Conservation (phyloP, 2,797 vertebrate genomes). For the Sphenodon punctatus region DNA sequence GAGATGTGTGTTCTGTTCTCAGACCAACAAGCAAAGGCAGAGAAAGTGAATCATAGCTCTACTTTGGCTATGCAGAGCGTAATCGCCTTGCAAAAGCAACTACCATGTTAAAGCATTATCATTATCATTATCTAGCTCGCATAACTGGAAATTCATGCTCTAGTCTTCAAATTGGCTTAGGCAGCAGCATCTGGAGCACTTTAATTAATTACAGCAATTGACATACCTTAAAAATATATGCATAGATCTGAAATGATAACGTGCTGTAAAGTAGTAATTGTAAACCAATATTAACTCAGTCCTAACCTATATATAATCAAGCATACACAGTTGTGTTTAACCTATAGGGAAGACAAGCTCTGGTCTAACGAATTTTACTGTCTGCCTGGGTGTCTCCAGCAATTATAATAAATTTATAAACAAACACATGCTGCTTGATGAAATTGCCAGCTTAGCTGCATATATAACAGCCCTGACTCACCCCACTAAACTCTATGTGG, state of each 20-base stretch:
- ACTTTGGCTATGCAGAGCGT: conserved; percentile 55
- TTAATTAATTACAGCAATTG: conserved; percentile 85
- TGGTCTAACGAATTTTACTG: neutral
- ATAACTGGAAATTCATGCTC: conserved; percentile 74
- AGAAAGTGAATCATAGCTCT: conserved; percentile 35
- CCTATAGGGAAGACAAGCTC: conserved; percentile 14
- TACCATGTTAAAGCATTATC: conserved; percentile 65
- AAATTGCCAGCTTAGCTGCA: neutral
- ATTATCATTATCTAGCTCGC: conserved; percentile 69
- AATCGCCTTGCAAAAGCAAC: conserved; percentile 56
- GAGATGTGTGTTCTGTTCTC: neutral
- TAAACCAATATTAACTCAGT: conserved; percentile 60
- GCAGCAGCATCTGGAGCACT: conserved; percentile 80
- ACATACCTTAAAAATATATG: conserved; percentile 71
- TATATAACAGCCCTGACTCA: neutral
- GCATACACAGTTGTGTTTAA: neutral
- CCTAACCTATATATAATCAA: conserved; percentile 42
- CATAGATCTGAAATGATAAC: conserved; percentile 69
- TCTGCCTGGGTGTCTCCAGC: conserved; percentile 3
- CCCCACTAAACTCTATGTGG: neutral
- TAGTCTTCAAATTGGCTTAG: conserved; percentile 71
- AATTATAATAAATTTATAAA: neutral
- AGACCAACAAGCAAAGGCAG: neutral
- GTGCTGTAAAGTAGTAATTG: conserved; percentile 44
- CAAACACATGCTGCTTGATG: neutral